Evolutionary conservation across 2,888 invertebrate species (phyloP), one percentile per base, ranked within the genome.

Genomic region (Pyrocoelia pectoralis): DNA sequence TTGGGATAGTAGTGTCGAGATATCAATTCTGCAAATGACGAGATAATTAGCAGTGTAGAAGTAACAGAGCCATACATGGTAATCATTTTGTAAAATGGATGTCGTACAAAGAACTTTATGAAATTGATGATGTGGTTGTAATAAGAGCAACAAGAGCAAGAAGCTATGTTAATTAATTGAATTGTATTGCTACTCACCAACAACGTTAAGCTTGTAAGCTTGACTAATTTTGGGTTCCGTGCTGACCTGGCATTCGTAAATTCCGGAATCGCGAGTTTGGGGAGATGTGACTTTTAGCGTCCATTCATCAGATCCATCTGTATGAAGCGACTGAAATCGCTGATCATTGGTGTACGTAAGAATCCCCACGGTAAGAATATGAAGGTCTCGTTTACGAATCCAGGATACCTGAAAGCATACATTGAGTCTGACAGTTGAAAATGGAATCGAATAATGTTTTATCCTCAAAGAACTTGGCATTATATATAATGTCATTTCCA

Each of bases 321-420:
- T 85, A 80, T 90, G 90, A 38, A 89, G 81, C 48, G 89, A 87
- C 77, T 89, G 87, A 75, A 89, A 90, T 66, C 90, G 84, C 77
- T 89, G 89, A 80, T 90, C 90, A 75, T 89, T 89, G 28, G 90
- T 90, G 76, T 90, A 90, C 51, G 90, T 89, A 80, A 89, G 83
- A 70, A 89, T 87, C 56, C 89, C 89, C 15, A 89, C 89, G 13
- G 90, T 90, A 50, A 90, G 82, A 70, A 90, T 88, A 84, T 93
- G 93, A 40, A 93, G 84, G 78, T 94, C 93, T 10, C 93, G 85
- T 76, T 93, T 92, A 8, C 94, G 85, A 72, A 93, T 93, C 93
- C 93, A 93, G 9, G 93, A 93, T 10, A 94, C 92, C 92, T 92
- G 81, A 77, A 74, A 74, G 72, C 29, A 40, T 58, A 53, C 48